Conservation (phyloP, 1,140 invertebrate genomes). For the Hestina assimilis region DNA sequence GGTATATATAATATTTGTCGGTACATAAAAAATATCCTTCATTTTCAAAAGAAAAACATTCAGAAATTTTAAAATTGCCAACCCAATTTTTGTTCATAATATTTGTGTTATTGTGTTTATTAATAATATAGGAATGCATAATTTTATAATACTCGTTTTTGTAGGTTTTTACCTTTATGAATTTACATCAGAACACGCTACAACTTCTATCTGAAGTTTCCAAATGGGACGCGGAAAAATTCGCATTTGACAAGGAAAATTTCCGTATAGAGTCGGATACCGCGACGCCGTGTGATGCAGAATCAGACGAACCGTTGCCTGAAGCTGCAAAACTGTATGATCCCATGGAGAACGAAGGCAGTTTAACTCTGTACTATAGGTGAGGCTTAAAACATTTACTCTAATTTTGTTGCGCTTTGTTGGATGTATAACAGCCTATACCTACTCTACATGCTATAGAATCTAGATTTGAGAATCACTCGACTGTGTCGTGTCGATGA, state of each 20-base stretch:
- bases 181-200: conserved; percentile 76
- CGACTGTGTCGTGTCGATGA: too few species aligned
- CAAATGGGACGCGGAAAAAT: conserved; percentile 74
- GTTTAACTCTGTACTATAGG: conserved; percentile 73
- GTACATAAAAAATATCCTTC: too few species aligned
- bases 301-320: conserved; percentile 70
- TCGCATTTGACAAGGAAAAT: conserved; percentile 77
- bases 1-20: too few species aligned
- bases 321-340: conserved; percentile 59
- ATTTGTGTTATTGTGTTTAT: too few species aligned
- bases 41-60: too few species aligned
- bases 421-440: too few species aligned
- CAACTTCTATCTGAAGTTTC: conserved; percentile 76
- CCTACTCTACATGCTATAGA: too few species aligned
- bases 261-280: conserved; percentile 76
- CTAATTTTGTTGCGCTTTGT: not conserved
- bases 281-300: conserved; percentile 65
- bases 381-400: conserved; percentile 18
- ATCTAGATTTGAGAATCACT: too few species aligned
- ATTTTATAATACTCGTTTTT: not conserved
- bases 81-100: too few species aligned
- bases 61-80: too few species aligned
- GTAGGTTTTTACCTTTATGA: conserved; percentile 71
- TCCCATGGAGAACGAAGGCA: conserved; percentile 73
- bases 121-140: not conserved